Evolutionary conservation across 1,140 invertebrate species (phyloP), one percentile per base, ranked within the genome.

Genomic region (Hycleus cichorii): DNA sequence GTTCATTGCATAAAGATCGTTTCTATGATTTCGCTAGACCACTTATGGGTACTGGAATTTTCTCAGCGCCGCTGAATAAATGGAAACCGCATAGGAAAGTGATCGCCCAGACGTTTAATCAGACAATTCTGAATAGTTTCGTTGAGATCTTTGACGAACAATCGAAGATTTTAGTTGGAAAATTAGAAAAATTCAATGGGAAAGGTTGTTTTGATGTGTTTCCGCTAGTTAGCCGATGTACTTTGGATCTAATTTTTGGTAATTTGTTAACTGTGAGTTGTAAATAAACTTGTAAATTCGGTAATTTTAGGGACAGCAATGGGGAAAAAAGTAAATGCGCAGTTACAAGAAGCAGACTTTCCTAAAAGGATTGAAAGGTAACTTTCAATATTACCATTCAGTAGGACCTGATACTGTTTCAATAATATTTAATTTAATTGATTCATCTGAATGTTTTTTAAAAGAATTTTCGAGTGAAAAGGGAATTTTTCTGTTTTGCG

Each of bases 401-500:
- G 32, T 32, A 5, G 32, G 32, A 32, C 32, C 32, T 32, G 32
- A 5, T 32, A 7, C 32, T 7, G 2, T 32, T 32, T 3, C 32
- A 32, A 32, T 32, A 5, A 32, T 32, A 32, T 32, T 32, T 32
- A 32, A 32, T 5, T 32, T 32, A 5, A 32, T 57, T 57, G 74
- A 44, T 18, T 62, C 57, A 45, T 67, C 57, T 12, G 74, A 64
- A 61, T 54, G 55, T 54, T 64, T 55, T 58, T 65, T 69, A 32
- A 71, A 45, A 46, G 56, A 58, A n/a, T 65, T 54, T 11, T 54
- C 48, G n/a, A 72, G 39, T n/a, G 61, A 54, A 39, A 68, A 49
- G 45, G 69, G 69, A 49, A 66, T 54, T 52, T 62, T 60, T 49
- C 32, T 32, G 18, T 18, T 18, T 18, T 18, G 18, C 0, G 18